Evolutionary conservation across 2,888 invertebrate genomes (phyloP), one percentile per base, ranked within the genome.

Genomic region (Harmothoe impar): DNA sequence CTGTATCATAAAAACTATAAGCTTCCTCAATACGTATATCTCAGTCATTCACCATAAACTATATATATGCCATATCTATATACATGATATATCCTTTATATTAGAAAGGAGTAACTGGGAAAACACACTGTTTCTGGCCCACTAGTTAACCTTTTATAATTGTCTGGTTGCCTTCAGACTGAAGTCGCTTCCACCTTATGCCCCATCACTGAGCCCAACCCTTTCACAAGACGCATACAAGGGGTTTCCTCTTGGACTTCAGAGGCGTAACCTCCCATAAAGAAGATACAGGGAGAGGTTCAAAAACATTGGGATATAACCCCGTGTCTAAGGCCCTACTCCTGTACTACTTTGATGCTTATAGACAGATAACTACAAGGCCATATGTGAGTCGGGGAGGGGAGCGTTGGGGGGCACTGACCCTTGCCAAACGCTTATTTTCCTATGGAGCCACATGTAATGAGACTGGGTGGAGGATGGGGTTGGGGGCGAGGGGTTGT

Each of bases 311-410:
- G 56, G 54, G 29, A 86, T 86, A 86, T 86, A 52, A 52, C 43
- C 52, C 52, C 33, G 29, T 56, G 54, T 56, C n/a, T 56, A 31
- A 54, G 52, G 52, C 86, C 54, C 52, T 25, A 86, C 20, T 52
- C 54, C 29, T 54, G 86, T 56, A 86, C 54, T 86, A 54, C 86
- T 86, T 86, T 86, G 86, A 86, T 54, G 54, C 29, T 52, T 54
- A 54, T 54, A n/a, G 86, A 31, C 52, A 52, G 54, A 86, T 52
- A 86, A 86, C 25, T 25, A 15, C 43, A n/a, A 25, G 86, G 86
- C 31, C 86, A 52, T 54, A 86, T 86, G 86, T 29, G 54, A 86
- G 29, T n/a, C 52, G 17, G 52, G 29, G 1, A n/a, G 54, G 31
- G 52, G 86, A 31, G 54, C 29, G 51, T 12, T 23, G 86, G 31